Percentiles rank a stretch among this genome's conserved stretches.
Conservation (phyloP, 2,113 vertebrate genomes). For the Mugil cephalus region DNA sequence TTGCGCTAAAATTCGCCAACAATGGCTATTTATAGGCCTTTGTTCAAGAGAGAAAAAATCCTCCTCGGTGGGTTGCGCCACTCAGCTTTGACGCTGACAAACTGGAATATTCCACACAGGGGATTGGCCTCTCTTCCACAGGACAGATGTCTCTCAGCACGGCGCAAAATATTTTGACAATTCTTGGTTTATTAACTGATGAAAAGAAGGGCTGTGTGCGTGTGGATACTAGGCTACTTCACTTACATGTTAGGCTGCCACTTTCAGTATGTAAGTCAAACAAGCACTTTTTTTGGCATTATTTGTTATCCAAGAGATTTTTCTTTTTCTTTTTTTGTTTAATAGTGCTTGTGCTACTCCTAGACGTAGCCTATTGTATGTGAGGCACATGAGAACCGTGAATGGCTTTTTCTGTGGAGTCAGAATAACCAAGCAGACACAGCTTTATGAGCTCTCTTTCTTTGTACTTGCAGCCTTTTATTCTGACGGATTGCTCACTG, state of each 20-base stretch:
- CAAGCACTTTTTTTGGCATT: conserved; percentile 42
- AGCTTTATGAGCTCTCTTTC: not conserved
- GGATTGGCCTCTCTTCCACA: conserved; percentile 64
- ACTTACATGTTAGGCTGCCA: conserved; percentile 31
- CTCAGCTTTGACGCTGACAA: conserved; percentile 54
- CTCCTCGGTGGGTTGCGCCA: conserved; percentile 51
- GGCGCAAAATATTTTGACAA: conserved; percentile 59
- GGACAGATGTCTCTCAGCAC: conserved; percentile 67
- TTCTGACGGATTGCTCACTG: conserved; percentile 47
- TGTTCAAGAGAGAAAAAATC: conserved; percentile 7
- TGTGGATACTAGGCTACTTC: conserved; percentile 52
- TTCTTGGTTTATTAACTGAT: conserved; percentile 51
- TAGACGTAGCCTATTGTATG: not conserved
- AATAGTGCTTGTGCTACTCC: not conserved
- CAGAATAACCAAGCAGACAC: conserved; percentile 37
- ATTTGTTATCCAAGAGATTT: not conserved
- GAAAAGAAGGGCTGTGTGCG: conserved; percentile 33
- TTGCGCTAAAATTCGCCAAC: not conserved
- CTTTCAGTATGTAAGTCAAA: conserved; percentile 62
- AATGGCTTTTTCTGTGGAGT: conserved; percentile 23
- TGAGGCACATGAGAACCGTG: conserved; percentile 17
- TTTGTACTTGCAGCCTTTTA: conserved; percentile 39
- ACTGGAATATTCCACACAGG: conserved; percentile 77
- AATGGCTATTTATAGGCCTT: conserved; percentile 62
- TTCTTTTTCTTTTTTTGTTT: not conserved